phyloP scores from a whole-genome alignment of 2,113 vertebrate genomes.

The Leuciscus idus region DNA sequence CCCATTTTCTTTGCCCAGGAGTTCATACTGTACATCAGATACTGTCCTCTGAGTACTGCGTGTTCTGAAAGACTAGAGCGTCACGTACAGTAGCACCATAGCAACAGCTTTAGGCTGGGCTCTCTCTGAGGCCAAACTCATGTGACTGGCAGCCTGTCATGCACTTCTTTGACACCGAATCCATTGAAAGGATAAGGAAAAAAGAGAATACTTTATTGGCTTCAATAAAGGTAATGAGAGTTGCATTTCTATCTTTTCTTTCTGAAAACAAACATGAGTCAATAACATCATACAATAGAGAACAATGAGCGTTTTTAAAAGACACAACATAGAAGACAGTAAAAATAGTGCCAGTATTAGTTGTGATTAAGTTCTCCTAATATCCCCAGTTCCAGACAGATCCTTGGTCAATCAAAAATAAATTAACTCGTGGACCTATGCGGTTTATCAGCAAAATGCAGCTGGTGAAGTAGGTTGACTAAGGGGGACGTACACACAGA shows the following conservation, averaged over 20 bases:
- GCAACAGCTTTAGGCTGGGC: conserved; percentile 22
- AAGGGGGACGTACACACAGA: too few species aligned
- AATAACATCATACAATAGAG: not conserved
- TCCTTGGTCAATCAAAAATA: too few species aligned
- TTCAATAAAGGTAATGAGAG: not conserved
- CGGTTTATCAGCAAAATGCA: too few species aligned
- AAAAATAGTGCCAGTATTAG: not conserved
- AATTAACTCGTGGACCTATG: too few species aligned
- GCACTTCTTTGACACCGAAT: not conserved
- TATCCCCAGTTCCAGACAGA: not conserved
- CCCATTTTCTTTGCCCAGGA: too few species aligned
- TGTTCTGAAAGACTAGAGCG: not conserved
- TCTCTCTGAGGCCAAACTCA: conserved; percentile 10
- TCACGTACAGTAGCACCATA: not conserved
- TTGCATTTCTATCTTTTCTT: conserved; percentile 15
- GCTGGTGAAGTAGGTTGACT: not conserved
- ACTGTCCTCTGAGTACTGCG: not conserved
- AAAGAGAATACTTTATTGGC: not conserved
- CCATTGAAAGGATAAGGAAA: not conserved
- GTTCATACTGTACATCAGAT: not conserved
- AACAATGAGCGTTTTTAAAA: not conserved
- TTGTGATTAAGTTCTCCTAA: not conserved
- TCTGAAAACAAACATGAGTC: conserved; percentile 1
- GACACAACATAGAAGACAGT: not conserved
- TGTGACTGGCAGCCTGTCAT: conserved; percentile 15